Percentiles rank a stretch among this genome's conserved stretches.
Conservation (phyloP, 2,888 invertebrate species). For the Eustalomyia histrio region DNA sequence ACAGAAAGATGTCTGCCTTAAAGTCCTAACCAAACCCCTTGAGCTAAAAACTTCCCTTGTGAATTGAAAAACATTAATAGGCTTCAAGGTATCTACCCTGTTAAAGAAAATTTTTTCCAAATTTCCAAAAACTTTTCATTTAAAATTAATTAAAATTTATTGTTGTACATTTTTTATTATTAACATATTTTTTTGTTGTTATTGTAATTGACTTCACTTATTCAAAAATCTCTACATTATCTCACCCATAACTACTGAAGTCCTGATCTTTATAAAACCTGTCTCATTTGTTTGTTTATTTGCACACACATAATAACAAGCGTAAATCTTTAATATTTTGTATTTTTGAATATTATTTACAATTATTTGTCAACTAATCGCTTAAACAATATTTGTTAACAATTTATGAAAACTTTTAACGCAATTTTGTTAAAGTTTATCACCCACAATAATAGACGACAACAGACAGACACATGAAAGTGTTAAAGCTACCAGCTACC, state of each 20-base stretch:
- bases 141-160: no score
- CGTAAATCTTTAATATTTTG: slow-evolving; percentile 42
- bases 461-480: slow-evolving; percentile 26
- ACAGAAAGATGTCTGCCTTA: no score
- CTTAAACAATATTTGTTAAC: slow-evolving; percentile 47
- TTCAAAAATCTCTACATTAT: background rate
- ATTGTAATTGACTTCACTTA: background rate
- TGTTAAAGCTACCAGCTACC: background rate
- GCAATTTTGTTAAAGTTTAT: slow-evolving; percentile 56
- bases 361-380: slow-evolving; percentile 63
- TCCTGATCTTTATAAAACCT: slow-evolving; percentile 1
- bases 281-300: slow-evolving; percentile 11
- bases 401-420: slow-evolving; percentile 59
- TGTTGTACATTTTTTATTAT: background rate
- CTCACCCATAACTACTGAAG: background rate
- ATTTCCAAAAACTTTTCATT: no score
- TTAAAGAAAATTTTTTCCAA: no score
- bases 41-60: no score
- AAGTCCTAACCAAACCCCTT: no score
- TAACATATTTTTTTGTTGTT: background rate
- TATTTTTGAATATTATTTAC: slow-evolving; percentile 51
- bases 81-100: no score
- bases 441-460: slow-evolving; percentile 50
- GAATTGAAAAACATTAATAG: no score
- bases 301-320: slow-evolving; percentile 5